Evolutionary conservation across 2,113 vertebrate genomes (phyloP).

Genomic region (Varanus salvator): DNA sequence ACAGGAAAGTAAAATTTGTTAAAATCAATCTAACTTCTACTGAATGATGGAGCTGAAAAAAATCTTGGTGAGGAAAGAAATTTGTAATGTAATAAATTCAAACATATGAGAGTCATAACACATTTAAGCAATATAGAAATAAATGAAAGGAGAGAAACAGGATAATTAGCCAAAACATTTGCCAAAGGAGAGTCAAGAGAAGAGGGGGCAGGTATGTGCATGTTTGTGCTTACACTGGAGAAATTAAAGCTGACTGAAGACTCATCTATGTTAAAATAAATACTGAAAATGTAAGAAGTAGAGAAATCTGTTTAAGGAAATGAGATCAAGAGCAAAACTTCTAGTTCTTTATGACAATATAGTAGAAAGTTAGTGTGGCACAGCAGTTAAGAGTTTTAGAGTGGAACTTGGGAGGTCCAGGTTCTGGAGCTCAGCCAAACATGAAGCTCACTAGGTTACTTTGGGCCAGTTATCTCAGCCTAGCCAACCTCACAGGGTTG

Average conservation of each 20-base stretch:
- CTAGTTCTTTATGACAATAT: too few relatives aligned
- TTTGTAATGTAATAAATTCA: not conserved
- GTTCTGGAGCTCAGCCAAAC: too few relatives aligned
- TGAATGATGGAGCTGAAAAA: not conserved
- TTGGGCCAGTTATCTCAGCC: too few relatives aligned
- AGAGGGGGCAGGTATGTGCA: not conserved
- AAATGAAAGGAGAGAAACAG: not conserved
- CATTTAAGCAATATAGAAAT: not conserved
- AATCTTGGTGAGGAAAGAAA: not conserved
- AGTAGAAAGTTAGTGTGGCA: too few relatives aligned
- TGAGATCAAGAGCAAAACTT: not conserved
- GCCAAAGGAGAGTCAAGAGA: not conserved
- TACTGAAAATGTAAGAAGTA: not conserved
- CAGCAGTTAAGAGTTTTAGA: too few relatives aligned
- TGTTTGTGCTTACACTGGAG: not conserved
- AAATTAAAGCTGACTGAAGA: not conserved
- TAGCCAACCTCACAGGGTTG: too few relatives aligned
- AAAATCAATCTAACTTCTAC: not conserved
- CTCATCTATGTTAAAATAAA: not conserved
- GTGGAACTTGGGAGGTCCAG: too few relatives aligned
- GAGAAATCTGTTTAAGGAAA: not conserved
- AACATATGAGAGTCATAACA: not conserved
- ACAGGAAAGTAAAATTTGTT: not conserved
- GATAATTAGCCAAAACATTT: not conserved
- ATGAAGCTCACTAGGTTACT: too few relatives aligned